These are phyloP conservation scores for Himantopus leucocephalus DNA, from an alignment of 2,113 vertebrate species.

Conservation along the genomic window DNA sequence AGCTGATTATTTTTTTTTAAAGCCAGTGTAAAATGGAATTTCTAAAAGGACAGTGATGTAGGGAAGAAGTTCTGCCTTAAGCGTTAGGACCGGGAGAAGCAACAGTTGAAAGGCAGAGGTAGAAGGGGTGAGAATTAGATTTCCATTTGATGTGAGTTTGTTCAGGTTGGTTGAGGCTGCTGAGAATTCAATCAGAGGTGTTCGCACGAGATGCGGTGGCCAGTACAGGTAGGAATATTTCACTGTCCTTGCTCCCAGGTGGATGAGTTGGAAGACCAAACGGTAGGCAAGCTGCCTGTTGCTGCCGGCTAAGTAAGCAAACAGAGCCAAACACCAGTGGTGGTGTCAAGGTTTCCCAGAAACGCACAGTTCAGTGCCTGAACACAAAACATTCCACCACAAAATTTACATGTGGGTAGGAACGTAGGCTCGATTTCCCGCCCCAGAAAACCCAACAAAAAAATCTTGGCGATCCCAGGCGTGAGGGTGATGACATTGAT, in stretches of 20 bases:
- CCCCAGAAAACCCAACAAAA: not conserved
- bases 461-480: not conserved
- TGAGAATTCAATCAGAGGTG: not conserved
- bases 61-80: not conserved
- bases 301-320: not conserved
- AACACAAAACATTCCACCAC: not conserved
- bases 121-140: not conserved
- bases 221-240: not conserved
- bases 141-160: not conserved
- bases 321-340: not conserved
- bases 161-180: not conserved
- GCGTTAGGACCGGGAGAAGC: not conserved
- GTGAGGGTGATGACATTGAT: not conserved
- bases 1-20: not conserved
- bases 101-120: not conserved
- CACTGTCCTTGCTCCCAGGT: not conserved
- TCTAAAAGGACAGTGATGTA: not conserved
- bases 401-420: not conserved
- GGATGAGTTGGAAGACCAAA: not conserved
- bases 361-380: not conserved
- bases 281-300: not conserved
- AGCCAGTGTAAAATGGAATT: not conserved
- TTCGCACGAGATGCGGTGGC: not conserved
- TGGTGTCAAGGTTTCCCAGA: not conserved
- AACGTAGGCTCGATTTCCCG: not conserved